Evolutionary conservation across 2,888 invertebrate genomes (phyloP).

Genomic region (Thymelicus acteon): DNA sequence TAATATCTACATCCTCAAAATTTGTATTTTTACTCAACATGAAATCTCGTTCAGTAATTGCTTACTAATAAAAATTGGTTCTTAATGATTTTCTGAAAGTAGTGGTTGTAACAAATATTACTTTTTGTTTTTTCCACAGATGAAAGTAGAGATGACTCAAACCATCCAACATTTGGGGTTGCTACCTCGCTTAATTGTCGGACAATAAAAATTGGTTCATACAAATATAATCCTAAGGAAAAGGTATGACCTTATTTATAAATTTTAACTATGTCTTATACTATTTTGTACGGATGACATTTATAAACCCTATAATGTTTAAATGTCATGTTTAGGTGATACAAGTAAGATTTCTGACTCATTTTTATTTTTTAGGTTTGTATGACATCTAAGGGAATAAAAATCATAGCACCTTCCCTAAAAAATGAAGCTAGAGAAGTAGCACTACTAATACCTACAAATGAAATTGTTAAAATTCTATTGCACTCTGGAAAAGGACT

Average conservation of each 20-base stretch:
- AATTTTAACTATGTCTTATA: background rate
- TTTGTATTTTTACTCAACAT: too few species aligned
- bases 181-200: conserved; percentile 88
- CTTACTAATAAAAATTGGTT: too few species aligned
- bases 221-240: conserved; percentile 90
- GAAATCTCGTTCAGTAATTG: too few species aligned
- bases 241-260: conserved; percentile 75
- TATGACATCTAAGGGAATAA: conserved; percentile 84
- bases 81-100: too few species aligned
- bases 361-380: conserved; percentile 71
- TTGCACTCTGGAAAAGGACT: conserved; percentile 90
- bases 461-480: conserved; percentile 90
- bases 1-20: too few species aligned
- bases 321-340: too few species aligned
- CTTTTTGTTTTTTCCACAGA: conserved; percentile 66
- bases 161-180: conserved; percentile 73
- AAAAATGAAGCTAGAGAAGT: conserved; percentile 83
- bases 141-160: conserved; percentile 81
- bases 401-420: conserved; percentile 86
- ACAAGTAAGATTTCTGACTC: background rate
- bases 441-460: conserved; percentile 87
- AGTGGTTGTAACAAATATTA: too few species aligned
- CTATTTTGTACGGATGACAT: too few species aligned
- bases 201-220: conserved; percentile 93
- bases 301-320: too few species aligned